Evolutionary conservation across 2,113 vertebrate genomes (phyloP), one percentile per base, ranked within the genome.

Genomic region (Fulmarus glacialis): DNA sequence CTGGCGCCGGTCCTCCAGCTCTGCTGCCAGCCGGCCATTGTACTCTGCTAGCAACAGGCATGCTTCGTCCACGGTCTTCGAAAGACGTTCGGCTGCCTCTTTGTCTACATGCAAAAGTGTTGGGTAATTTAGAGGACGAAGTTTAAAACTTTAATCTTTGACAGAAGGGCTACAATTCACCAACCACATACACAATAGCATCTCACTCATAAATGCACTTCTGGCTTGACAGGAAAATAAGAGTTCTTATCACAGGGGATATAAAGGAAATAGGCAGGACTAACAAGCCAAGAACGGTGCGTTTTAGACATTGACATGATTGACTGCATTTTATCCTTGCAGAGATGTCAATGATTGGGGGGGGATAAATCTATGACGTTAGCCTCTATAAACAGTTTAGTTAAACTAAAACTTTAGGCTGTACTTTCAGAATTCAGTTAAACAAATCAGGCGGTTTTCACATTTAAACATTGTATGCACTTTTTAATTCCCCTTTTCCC

Each of bases 1-100:
- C 98, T 99, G 99, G 92, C 99, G 98, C 47, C 99, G 98, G 98
- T 99, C 99, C 98, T 99, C 99, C 97, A 99, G 98, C 95, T 99
- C 99, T 0, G 99, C 99, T 0, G 99, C 99, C 97, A 99, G 98
- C 14, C 99, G 98, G 24, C 99, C 99, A 15, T 99, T 99, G 97
- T 99, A 99, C 97, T 99, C 99, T 0, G 99, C 99, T 91, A 99
- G 98, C 82, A 99, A 97, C 93, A 99, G 98, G 94, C 99, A 99
- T 1, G 99, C 99, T 96, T 99, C 99, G 27, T 99, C 99, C 97
- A 99, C 99, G 0, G 99, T 99, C 98, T 99, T 99, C 2, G 99
- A 99, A 47, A 99, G 98, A 55, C 99, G 99, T 93, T 99, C 99
- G 0, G 99, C 99, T 3, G 99, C 99, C 86, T 99, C 99, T 95